Base-by-base conservation (phyloP, 2,888 invertebrate genomes). In the Aleiodes leptofemur region DNA sequence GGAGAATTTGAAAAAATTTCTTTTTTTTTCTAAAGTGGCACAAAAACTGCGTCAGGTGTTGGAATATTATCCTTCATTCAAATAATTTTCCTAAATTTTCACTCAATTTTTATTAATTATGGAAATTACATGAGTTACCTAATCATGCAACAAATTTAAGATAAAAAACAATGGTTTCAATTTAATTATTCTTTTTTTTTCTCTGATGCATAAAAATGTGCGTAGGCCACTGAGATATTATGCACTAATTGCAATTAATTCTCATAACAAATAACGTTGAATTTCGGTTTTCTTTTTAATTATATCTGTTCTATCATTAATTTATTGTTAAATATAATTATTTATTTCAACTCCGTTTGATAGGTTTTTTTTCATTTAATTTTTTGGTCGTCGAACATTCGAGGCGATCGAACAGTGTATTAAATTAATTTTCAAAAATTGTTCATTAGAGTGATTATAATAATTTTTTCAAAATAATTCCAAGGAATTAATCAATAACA, bases 221-320 rank as follows among this genome's bases (percentile, higher is more conserved):
- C 55, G 55, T 64, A 72, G 72, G 72, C 72, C 72, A 64, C 43
- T 64, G 72, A 51, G 31, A 53, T 53, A 64, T 29, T 29, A 50
- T 29, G 16, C 23, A n/a, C 43, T 13, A 29, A 23, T 57, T 29
- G 23, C 48, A 29, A 48, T 57, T 50, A 57, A 56, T 34, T 53
- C 43, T 61, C 31, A 53, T 64, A 72, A 64, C 72, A 72, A 64
- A 72, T 16, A 59, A 50, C 50, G 51, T 59, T 34, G 7, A 8
- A 43, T 11, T 43, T 11, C 43, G 43, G 7, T 43, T 43, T 43
- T 38, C n/a, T 23, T 1, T 23, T 43, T 43, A 5, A 43, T 8
- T 43, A 11, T 7, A 43, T 9, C 43, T 43, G 43, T 9, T 43
- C 43, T 43, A 43, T n/a, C 16, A 70, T 59, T 61, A 43, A 29